Percentiles rank a stretch among this genome's conserved stretches.
Conservation (phyloP, 2,888 invertebrate genomes). For the Metellina segmentata region DNA sequence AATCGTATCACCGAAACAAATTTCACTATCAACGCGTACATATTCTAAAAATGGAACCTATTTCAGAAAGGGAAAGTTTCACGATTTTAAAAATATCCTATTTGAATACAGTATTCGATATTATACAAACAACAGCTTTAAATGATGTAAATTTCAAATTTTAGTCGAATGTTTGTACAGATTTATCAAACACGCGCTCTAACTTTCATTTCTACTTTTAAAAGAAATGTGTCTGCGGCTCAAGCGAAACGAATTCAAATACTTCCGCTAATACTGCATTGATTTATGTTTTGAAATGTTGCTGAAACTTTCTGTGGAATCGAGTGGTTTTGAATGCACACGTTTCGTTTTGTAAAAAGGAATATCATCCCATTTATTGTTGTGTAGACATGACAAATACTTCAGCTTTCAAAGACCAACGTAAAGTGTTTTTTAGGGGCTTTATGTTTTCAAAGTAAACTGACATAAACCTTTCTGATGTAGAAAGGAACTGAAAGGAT, state of each 20-base stretch:
- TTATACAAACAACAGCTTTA: too few relatives aligned
- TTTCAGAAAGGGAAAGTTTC: too few relatives aligned
- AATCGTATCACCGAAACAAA: not conserved
- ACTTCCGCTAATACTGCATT: not conserved
- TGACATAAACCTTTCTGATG: not conserved
- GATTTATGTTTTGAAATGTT: constrained; percentile 11
- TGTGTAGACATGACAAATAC: constrained; percentile 48
- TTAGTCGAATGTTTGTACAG: too few relatives aligned
- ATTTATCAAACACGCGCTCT: too few relatives aligned
- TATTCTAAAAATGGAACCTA: too few relatives aligned
- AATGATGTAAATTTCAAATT: too few relatives aligned
- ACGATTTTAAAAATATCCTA: too few relatives aligned
- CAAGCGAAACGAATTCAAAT: not conserved
- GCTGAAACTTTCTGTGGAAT: not conserved
- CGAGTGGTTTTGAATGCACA: constrained; percentile 28
- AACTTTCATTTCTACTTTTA: too few relatives aligned
- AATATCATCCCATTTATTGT: constrained; percentile 14
- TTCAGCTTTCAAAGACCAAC: constrained; percentile 14
- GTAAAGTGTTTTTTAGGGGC: constrained; percentile 41
- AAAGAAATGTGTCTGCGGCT: not conserved
- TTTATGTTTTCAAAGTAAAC: constrained; percentile 38
- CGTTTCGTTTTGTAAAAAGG: constrained; percentile 26
- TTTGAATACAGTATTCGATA: too few relatives aligned
- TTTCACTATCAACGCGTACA: not conserved
- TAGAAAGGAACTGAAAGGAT: not conserved